phyloP scores from a whole-genome alignment of 64 coral and sea anemone species.

The Montipora sp. region DNA sequence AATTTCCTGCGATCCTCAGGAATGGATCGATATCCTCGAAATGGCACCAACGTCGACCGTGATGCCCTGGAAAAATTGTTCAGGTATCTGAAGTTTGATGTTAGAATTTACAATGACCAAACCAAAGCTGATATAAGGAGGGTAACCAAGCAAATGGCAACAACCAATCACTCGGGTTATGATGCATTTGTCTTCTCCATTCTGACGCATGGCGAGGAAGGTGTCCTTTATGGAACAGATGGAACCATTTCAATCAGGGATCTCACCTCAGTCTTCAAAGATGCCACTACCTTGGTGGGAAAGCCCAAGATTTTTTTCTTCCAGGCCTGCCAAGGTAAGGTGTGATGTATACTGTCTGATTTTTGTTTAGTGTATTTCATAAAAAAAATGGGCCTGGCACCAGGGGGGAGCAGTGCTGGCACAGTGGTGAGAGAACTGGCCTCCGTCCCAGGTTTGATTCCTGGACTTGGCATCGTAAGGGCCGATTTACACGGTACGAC shows the following conservation, averaged over 20 bases:
- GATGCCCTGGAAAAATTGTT: conserved; percentile 78
- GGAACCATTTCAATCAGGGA: conserved; percentile 81
- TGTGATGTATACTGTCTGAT: neutral
- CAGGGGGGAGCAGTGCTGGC: too few species aligned
- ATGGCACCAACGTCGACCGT: conserved; percentile 94
- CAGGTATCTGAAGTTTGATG: conserved; percentile 64
- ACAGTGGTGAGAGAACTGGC: too few species aligned
- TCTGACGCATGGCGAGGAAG: conserved; percentile 96
- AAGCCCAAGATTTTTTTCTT: conserved; percentile 96
- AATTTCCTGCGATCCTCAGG: conserved; percentile 79
- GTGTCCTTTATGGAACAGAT: conserved; percentile 87
- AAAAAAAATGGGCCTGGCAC: neutral
- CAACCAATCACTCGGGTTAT: conserved; percentile 68
- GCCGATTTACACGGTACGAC: too few species aligned
- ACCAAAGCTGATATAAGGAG: conserved; percentile 65
- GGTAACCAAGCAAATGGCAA: conserved; percentile 71
- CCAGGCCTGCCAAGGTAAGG: conserved; percentile 95
- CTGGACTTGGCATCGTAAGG: too few species aligned
- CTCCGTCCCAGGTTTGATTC: too few species aligned
- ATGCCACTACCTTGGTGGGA: conserved; percentile 71
- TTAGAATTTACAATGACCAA: conserved; percentile 77
- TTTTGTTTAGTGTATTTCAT: neutral
- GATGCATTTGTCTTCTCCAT: conserved; percentile 87
- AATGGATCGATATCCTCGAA: conserved; percentile 92
- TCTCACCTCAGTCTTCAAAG: conserved; percentile 78